A percentile compares a stretch with the other conserved stretches of the same genome.
Conservation (phyloP, 2,113 vertebrate genomes). For the Strix aluco region DNA sequence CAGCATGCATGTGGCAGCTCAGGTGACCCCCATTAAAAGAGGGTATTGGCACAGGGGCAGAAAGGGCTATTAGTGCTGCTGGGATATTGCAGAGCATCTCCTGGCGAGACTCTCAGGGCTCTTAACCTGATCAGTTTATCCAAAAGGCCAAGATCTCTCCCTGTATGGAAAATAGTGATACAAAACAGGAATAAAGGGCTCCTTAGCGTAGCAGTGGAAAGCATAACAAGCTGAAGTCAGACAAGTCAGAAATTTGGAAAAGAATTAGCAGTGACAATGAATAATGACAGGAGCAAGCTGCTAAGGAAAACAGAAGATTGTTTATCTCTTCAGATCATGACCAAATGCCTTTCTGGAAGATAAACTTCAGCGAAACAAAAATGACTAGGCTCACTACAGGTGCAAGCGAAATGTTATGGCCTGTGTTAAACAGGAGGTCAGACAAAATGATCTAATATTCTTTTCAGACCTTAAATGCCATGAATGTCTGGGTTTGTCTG, state of each 20-base stretch:
- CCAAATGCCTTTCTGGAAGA: constrained; percentile 28
- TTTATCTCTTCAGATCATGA: constrained; percentile 31
- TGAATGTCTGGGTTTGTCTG: background rate
- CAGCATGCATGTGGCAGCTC: background rate
- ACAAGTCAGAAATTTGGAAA: constrained; percentile 8
- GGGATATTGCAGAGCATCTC: background rate
- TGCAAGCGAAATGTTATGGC: background rate
- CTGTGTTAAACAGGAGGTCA: constrained; percentile 23
- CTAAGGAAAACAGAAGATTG: background rate
- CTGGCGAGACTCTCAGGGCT: background rate
- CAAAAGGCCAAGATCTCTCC: background rate
- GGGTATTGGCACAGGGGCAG: background rate
- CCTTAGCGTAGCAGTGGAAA: background rate
- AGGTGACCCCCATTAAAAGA: background rate
- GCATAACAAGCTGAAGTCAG: background rate
- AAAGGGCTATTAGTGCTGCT: background rate
- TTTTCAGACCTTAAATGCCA: constrained; percentile 1
- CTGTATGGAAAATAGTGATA: background rate
- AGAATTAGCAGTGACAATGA: constrained; percentile 13
- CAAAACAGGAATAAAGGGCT: background rate
- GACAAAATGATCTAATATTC: constrained; percentile 30
- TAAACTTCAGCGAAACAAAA: background rate
- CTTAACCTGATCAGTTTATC: background rate
- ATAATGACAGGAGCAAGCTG: constrained; percentile 9
- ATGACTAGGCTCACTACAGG: constrained; percentile 7